Conservation (phyloP, 2,888 invertebrate species). For the Acheta domesticus region DNA sequence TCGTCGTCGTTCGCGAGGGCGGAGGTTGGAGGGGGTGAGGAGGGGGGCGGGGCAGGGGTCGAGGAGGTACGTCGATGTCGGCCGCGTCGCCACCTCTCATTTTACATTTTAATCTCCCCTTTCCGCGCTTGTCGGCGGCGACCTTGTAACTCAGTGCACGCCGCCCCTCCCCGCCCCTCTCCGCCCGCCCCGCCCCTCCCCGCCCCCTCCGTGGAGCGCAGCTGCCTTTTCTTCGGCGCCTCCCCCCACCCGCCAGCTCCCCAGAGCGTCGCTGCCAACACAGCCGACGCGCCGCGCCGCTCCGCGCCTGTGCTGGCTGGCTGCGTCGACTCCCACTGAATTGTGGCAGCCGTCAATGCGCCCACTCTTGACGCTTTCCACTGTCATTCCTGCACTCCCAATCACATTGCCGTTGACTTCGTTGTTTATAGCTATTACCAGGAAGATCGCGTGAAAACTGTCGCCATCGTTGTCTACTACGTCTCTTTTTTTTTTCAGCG, state of each 20-base stretch:
- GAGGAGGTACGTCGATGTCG: not conserved
- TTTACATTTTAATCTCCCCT: constrained; percentile 11
- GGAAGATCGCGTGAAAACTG: too few relatives aligned
- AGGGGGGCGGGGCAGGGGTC: not conserved
- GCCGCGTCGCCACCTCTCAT: not conserved
- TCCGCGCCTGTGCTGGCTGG: too few relatives aligned
- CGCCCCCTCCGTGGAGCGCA: not conserved
- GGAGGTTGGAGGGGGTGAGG: not conserved
- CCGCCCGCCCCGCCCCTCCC: not conserved
- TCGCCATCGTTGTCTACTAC: too few relatives aligned
- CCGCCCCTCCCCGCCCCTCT: not conserved
- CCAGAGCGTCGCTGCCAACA: not conserved
- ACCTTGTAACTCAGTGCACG: not conserved
- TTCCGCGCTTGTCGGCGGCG: not conserved
- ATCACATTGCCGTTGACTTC: too few relatives aligned
- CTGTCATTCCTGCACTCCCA: too few relatives aligned
- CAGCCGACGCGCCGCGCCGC: too few relatives aligned
- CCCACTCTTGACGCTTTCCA: too few relatives aligned
- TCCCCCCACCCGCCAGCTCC: not conserved
- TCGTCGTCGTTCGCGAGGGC: not conserved
- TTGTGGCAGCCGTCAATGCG: too few relatives aligned
- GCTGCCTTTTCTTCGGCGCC: not conserved
- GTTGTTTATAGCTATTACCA: too few relatives aligned
- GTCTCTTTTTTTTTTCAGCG: too few relatives aligned
- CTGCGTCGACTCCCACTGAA: too few relatives aligned